Base-by-base conservation (phyloP, 2,888 invertebrate species). In the Hydrotaea cyrtoneurina region DNA sequence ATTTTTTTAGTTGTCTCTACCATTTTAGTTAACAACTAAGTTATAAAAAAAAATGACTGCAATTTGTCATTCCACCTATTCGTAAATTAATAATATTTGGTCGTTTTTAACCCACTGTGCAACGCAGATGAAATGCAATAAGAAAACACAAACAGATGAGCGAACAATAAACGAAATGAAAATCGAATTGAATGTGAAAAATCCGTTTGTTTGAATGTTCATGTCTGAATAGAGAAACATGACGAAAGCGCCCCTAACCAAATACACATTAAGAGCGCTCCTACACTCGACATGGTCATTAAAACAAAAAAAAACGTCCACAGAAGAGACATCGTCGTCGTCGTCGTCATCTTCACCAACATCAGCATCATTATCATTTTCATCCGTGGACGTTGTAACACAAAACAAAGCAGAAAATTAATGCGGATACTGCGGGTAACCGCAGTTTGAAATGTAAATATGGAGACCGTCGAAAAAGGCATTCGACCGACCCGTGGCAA, bases 401-500 rank as follows among this genome's bases (percentile, higher is more conserved):
- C 50, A 57, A 83, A 43, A 23, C 71, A 64, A 74, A 80, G 10
- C 82, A 83, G 46, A 77, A 62, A 75, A 86, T 50, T 13, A 23
- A 46, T 73, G 62, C 77, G 87, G 88, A 88, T 88, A 89, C 87
- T 89, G 88, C 87, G 88, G 88, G 87, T 86, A 78, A 81, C 81
- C 87, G 83, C 75, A 76, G 46, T 66, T 2, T 23, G 13, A 19
- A 36, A 23, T 15, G 23, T 13, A 15, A 26, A 23, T 23, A 4
- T 1, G 13, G 11, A 39, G 11, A 39, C 7, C 3, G 39, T 8
- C 11, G 39, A 11, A 39, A 26, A 1, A 36, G 64, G 8, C 64
- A 36, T 17, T 64, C 31, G n/a, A n/a, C n/a, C n/a, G n/a, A n/a
- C n/a, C n/a, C n/a, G n/a, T n/a, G n/a, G n/a, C n/a, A n/a, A n/a